Evolutionary conservation across 2,888 invertebrate species (phyloP).

Genomic region (Drosophila neoperkinsi): DNA sequence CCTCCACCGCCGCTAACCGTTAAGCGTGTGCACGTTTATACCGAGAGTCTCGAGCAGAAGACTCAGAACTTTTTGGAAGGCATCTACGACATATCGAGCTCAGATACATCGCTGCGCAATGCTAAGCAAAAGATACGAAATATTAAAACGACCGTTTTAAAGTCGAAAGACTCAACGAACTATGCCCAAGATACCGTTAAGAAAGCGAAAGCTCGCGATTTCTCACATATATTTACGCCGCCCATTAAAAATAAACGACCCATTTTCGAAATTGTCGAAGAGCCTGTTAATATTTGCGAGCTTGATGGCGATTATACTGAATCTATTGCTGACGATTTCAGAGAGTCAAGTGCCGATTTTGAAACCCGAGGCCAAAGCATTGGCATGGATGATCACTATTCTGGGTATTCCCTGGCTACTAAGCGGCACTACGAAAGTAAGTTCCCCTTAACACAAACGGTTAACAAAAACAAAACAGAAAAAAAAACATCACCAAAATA

Average conservation of each 20-base stretch:
- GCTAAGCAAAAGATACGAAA: conserved; percentile 85
- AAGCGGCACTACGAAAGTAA: conserved; percentile 86
- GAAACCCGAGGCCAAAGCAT: conserved; percentile 81
- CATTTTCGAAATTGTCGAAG: conserved; percentile 84
- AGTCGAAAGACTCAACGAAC: conserved; percentile 84
- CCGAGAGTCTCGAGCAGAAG: conserved; percentile 84
- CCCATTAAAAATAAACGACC: conserved; percentile 82
- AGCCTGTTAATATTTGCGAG: conserved; percentile 71
- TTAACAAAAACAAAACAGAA: background rate
- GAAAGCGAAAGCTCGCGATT: conserved; percentile 85
- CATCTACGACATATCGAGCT: conserved; percentile 79
- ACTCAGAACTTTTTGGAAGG: conserved; percentile 84
- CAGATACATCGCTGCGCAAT: conserved; percentile 84
- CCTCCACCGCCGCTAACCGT: conserved; percentile 82
- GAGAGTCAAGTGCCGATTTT: conserved; percentile 80
- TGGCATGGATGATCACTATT: conserved; percentile 84
- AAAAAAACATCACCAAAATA: background rate
- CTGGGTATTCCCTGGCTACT: conserved; percentile 88
- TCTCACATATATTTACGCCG: conserved; percentile 84
- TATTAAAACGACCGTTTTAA: conserved; percentile 84
- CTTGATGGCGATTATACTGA: conserved; percentile 78
- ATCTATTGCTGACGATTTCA: conserved; percentile 82
- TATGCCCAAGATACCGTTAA: conserved; percentile 85
- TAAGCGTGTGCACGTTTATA: conserved; percentile 84
- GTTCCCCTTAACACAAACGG: conserved; percentile 45